A percentile compares a stretch with the other conserved stretches of the same genome.
Conservation (phyloP, 2,797 vertebrate species). For the Neoniphon sammara region DNA sequence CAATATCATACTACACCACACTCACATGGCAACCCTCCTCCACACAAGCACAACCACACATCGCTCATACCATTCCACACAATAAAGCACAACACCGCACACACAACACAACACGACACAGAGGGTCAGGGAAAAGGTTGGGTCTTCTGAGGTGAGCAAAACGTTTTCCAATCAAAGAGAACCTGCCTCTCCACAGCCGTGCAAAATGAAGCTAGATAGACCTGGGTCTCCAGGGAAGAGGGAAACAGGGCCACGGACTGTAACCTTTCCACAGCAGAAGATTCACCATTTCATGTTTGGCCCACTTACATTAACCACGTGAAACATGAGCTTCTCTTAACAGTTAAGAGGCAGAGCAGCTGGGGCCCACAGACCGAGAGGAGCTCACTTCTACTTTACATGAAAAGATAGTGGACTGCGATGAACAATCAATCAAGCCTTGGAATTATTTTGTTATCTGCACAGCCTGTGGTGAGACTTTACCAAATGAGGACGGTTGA, state of each 20-base stretch:
- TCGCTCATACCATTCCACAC: no score
- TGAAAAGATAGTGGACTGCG: conserved; percentile 21
- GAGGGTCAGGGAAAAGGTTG: no score
- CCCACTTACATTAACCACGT: conserved; percentile 22
- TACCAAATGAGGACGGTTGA: conserved; percentile 22
- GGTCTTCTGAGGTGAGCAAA: no score
- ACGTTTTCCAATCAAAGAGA: not conserved
- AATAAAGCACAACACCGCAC: no score
- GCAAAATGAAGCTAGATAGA: not conserved
- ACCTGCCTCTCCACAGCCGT: conserved; percentile 25
- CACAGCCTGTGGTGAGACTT: conserved; percentile 14
- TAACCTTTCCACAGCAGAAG: not conserved
- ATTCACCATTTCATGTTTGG: conserved; percentile 14
- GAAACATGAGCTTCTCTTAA: conserved; percentile 30
- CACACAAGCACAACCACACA: no score
- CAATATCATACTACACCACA: no score
- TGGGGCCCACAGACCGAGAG: conserved; percentile 11
- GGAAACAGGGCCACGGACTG: not conserved
- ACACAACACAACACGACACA: no score
- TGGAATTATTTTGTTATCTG: conserved; percentile 4
- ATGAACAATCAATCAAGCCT: conserved; percentile 21
- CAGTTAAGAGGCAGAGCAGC: conserved; percentile 19
- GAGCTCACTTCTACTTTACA: not conserved
- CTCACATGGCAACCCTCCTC: no score
- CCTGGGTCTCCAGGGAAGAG: not conserved